These are phyloP conservation scores for Galagoides demidoff DNA, from an alignment of 2,797 vertebrate genomes.

Conservation along the genomic window DNA sequence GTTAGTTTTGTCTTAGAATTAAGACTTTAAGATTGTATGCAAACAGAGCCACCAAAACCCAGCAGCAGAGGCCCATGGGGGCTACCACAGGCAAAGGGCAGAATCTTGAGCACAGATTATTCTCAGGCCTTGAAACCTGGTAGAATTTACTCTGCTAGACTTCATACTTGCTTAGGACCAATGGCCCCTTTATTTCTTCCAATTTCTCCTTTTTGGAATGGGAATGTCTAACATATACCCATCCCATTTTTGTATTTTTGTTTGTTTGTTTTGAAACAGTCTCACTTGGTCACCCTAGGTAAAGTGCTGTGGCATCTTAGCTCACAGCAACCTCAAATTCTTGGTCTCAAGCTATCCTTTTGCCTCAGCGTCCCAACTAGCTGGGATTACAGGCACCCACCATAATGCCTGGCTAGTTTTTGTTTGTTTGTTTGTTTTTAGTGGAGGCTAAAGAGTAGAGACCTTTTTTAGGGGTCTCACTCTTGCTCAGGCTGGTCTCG, in stretches of 20 bases:
- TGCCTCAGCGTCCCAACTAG: too few species aligned
- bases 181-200: neutral
- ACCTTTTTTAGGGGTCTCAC: too few species aligned
- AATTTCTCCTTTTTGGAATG: neutral
- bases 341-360: too few species aligned
- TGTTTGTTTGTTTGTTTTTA: too few species aligned
- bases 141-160: neutral
- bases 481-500: too few species aligned
- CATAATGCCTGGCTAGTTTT: too few species aligned
- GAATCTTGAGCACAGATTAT: neutral
- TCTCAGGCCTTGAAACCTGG: neutral
- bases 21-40: neutral
- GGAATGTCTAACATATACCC: neutral
- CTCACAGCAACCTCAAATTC: too few species aligned
- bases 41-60: neutral
- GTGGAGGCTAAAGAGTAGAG: too few species aligned
- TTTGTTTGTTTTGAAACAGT: too few species aligned
- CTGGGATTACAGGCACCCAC: too few species aligned
- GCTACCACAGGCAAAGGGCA: neutral
- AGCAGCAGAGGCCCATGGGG: neutral
- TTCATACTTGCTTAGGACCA: neutral
- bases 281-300: too few species aligned
- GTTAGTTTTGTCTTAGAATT: slow-evolving; percentile 8
- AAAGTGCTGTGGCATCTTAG: too few species aligned
- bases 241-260: neutral